Base-by-base conservation (phyloP, 2,888 invertebrate species). In the Ptilodon capucinus region DNA sequence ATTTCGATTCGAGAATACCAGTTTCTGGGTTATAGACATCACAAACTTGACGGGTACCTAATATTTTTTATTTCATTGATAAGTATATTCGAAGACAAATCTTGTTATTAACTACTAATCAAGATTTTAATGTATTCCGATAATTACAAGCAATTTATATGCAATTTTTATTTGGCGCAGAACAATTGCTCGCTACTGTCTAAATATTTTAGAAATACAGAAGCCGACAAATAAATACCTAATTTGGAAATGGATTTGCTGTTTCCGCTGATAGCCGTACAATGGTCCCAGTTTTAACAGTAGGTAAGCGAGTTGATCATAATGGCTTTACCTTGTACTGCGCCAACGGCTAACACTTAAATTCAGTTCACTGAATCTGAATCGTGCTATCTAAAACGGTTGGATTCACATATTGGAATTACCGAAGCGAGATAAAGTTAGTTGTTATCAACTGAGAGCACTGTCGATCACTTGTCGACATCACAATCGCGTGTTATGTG, bases 271-370 rank as follows among this genome's bases (percentile, higher is more conserved):
- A 76, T 75, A 74, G 73, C 55, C 63, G 68, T 68, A 74, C 75
- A 76, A 74, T 74, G 64, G 76, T 83, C 80, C 82, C 77, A 81
- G 81, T 81, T 83, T 84, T 77, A 85, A 79, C 74, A 76, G 77
- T 81, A n/a, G n/a, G n/a, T n/a, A 79, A 77, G 74, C 79, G 73
- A 80, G 76, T 76, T 79, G 80, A 78, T 76, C 71, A 82, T 84
- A 85, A 86, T 84, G 75, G 83, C 64, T 84, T 88, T 89, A 89
- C 89, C 89, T 90, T 87, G 85, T 79, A 75, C 65, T 71, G 74
- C 79, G 76, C 70, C 77, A 79, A 79, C 75, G 69, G 76, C 68
- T 77, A 76, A 69, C 71, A 78, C 71, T 76, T 74, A 72, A 78
- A 71, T 70, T 74, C 72, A 54, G 55, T 60, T 49, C 48, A 54